Conservation (phyloP, 2,888 invertebrate species). For the Eupithecia pulchellata region DNA sequence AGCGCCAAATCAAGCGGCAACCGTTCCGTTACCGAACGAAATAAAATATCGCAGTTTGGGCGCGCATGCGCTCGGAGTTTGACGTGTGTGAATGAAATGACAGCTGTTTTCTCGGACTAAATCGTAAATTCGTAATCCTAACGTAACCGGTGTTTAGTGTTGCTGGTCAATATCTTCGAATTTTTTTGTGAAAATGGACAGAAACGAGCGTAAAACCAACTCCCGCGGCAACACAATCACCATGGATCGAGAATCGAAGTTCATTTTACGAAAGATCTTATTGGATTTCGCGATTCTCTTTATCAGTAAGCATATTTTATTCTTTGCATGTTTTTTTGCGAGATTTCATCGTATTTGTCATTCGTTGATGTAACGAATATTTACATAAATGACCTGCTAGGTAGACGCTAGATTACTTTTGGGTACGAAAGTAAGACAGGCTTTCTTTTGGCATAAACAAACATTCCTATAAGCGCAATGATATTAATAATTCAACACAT, state of each 20-base stretch:
- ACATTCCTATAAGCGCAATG: not conserved
- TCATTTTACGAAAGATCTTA: constrained; percentile 87
- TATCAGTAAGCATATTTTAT: constrained; percentile 90
- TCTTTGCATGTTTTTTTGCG: not conserved
- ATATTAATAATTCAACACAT: not conserved
- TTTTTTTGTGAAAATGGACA: constrained; percentile 66
- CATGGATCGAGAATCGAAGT: constrained; percentile 85
- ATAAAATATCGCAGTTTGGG: constrained; percentile 63
- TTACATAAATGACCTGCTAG: no score
- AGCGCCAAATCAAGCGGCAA: constrained; percentile 29
- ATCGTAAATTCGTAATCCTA: constrained; percentile 68
- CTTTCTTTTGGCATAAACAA: not conserved
- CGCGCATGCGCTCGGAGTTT: constrained; percentile 76
- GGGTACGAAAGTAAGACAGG: not conserved
- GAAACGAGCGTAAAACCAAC: constrained; percentile 73
- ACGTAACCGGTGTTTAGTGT: constrained; percentile 62
- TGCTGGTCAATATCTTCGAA: constrained; percentile 55
- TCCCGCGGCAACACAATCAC: constrained; percentile 72
- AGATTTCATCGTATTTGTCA: not conserved
- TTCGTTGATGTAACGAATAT: not conserved
- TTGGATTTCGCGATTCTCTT: constrained; percentile 88
- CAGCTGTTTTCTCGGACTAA: constrained; percentile 39
- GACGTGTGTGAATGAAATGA: constrained; percentile 62
- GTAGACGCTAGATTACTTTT: not conserved
- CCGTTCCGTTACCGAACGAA: constrained; percentile 53